Evolutionary conservation across 2,113 vertebrate species (phyloP), one percentile per base, ranked within the genome.

Genomic region (Malaclemys terrapin): DNA sequence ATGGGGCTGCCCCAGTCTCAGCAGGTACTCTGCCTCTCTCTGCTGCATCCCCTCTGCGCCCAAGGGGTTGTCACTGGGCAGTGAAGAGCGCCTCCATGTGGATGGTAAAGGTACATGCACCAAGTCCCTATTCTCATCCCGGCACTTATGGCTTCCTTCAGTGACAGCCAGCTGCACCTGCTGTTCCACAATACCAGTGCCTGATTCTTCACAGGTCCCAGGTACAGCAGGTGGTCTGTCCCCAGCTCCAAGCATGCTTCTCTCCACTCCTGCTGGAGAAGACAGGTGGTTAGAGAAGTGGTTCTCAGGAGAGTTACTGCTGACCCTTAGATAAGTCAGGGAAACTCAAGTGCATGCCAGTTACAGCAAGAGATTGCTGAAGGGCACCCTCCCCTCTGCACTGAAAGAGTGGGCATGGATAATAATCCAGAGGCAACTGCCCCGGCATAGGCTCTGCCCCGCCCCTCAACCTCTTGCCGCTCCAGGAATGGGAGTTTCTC

Each of bases 81-180:
- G 97, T 13, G 99, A 99, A 0, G 99, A 99, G 62, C 99, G 99
- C 42, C 99, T 98, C 99, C 99, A 99, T 0, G 99, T 99, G 5
- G 99, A 97, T 0, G 99, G 99, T 56, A 99, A 94, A 0, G 99
- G 99, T 0, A 99, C 98, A 0, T 98, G 98, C 81, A 99, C 98
- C 93, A 99, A 95, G 89, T 99, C 99, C n/a, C 98, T 97, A 94
- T 96, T 97, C 49, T 99, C 99, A 2, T 99, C 99, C 82, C 98
- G 97, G 69, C 96, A 96, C 7, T 96, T 97, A 45, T 93, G 95
- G 25, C 38, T 96, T 78, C 98, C 98, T 24, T 99, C 99, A 1
- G 81, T 0, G 0, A 75, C 0, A 6, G 85, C 82, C 59, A 94
- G 7, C 92, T 95, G 97, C 94, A 89, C 1, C 0, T 80, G 93